These are phyloP conservation scores for Chaetoderma sp. DNA, from an alignment of 2,888 invertebrate species.

Conservation along the genomic window DNA sequence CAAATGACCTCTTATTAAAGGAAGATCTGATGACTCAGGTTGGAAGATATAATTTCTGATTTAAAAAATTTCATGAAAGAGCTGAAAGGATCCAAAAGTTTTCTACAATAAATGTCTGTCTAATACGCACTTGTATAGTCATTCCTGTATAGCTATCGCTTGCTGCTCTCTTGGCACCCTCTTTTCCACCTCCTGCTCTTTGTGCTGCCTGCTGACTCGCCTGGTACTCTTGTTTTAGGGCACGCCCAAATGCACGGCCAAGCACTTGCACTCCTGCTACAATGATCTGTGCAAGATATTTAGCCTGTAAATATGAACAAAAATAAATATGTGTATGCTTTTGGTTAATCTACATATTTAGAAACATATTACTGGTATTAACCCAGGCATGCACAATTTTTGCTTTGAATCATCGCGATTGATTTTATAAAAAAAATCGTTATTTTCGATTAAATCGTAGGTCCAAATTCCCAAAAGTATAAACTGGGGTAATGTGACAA, in stretches of 20 bases:
- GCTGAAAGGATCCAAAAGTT: no score
- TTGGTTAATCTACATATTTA: neutral
- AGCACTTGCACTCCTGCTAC: constrained; percentile 89
- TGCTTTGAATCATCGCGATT: no score
- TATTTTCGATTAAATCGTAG: no score
- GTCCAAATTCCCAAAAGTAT: no score
- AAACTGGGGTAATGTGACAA: no score
- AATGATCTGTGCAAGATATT: constrained; percentile 91
- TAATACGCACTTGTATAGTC: constrained; percentile 76
- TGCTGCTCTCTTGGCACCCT: constrained; percentile 51
- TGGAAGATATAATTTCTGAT: no score
- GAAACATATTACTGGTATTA: neutral
- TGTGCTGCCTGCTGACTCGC: constrained; percentile 67
- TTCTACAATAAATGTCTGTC: no score
- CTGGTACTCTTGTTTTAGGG: constrained; percentile 77
- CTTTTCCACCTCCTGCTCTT: constrained; percentile 47
- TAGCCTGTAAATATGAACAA: constrained; percentile 76
- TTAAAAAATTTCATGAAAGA: no score
- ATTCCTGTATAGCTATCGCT: constrained; percentile 74
- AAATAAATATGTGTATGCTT: neutral
- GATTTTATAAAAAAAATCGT: no score
- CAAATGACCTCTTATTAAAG: no score
- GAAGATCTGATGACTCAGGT: no score
- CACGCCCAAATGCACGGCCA: constrained; percentile 90
- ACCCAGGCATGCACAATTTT: no score